Percentiles rank a stretch among this genome's conserved stretches.
These are phyloP conservation scores for Drosophila pectinifera DNA, from an alignment of 1,140 invertebrate species.

Conservation along the genomic window DNA sequence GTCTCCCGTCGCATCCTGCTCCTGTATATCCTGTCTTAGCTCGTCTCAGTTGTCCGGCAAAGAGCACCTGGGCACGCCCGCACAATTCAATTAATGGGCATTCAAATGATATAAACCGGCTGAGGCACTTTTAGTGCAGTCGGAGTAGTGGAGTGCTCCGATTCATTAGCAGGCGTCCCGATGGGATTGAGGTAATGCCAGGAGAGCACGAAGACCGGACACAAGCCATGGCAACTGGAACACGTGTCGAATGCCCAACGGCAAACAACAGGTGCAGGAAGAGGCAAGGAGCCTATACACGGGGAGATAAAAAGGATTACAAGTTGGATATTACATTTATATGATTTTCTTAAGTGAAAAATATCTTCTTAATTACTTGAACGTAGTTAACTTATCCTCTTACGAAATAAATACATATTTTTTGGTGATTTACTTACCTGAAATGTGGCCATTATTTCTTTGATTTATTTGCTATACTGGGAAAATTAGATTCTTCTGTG, in stretches of 20 bases:
- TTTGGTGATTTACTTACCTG: too few species aligned
- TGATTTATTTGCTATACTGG: too few species aligned
- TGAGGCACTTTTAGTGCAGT: conserved; percentile 73
- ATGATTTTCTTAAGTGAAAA: neutral
- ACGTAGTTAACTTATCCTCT: neutral
- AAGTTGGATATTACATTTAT: neutral
- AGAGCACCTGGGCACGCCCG: conserved; percentile 48
- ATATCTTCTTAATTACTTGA: neutral
- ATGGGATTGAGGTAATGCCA: conserved; percentile 57
- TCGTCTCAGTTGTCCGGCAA: conserved; percentile 9
- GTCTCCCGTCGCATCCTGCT: neutral
- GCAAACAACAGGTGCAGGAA: conserved; percentile 72
- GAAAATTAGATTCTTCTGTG: too few species aligned
- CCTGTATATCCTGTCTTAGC: conserved; percentile 10
- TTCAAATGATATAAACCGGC: conserved; percentile 79
- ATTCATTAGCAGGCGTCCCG: conserved; percentile 62
- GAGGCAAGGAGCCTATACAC: conserved; percentile 27
- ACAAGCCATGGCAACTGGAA: conserved; percentile 19
- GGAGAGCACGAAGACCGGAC: conserved; percentile 39
- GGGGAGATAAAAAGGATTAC: neutral
- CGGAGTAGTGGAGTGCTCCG: conserved; percentile 35
- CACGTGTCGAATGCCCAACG: conserved; percentile 48
- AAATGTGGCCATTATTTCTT: too few species aligned
- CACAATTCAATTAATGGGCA: conserved; percentile 81
- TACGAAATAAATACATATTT: neutral